These are phyloP conservation scores for Cricetomys ansorgei DNA, from an alignment of 2,113 vertebrate genomes.

Conservation along the genomic window DNA sequence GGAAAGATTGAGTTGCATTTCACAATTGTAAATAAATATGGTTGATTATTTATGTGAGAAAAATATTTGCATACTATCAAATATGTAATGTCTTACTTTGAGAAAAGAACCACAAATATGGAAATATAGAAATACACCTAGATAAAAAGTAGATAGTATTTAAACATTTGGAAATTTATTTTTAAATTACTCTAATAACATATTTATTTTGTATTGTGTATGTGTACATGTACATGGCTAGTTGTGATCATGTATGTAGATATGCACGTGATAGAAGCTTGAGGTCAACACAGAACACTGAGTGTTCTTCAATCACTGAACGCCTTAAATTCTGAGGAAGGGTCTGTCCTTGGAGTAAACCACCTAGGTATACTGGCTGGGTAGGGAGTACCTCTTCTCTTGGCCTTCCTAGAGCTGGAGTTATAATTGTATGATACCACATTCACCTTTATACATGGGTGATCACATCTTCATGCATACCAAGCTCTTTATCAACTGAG, in stretches of 20 bases:
- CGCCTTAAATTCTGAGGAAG: not conserved
- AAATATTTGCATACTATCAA: not conserved
- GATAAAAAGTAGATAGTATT: not conserved
- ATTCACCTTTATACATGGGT: not conserved
- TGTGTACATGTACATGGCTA: not conserved
- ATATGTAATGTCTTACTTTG: not conserved
- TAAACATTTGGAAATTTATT: not conserved
- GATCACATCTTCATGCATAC: not conserved
- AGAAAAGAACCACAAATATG: not conserved
- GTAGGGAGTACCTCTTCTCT: not conserved
- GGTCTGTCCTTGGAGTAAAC: not conserved
- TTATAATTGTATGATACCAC: not conserved
- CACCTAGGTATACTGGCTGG: fast-evolving
- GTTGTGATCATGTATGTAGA: not conserved
- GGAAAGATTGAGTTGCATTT: not conserved
- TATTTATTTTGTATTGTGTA: not conserved
- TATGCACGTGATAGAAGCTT: no score
- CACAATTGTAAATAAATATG: not conserved
- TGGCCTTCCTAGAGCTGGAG: not conserved
- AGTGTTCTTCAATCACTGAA: not conserved
- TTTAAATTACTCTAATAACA: not conserved
- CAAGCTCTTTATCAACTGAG: not conserved
- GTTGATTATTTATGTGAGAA: not conserved
- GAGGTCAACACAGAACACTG: no score
- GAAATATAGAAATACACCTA: not conserved